Conservation (phyloP, 2,888 invertebrate species). For the Drosophila paranaensis region DNA sequence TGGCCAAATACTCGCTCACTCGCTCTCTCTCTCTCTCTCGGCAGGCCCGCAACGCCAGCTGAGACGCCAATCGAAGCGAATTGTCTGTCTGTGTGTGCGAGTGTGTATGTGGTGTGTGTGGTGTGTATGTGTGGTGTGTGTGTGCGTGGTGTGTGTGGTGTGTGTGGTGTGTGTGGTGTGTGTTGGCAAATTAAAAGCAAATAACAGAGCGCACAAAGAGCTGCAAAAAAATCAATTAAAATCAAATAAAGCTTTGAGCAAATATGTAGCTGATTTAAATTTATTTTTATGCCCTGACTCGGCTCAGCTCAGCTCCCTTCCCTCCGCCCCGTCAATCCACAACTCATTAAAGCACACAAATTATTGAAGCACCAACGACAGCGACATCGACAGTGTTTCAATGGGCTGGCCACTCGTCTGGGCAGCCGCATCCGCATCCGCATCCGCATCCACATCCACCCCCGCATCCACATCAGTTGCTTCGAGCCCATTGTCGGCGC, state of each 20-base stretch:
- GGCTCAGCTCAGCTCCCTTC: neutral
- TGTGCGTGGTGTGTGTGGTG: constrained; percentile 32
- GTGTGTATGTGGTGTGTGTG: constrained; percentile 32
- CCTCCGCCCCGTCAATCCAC: neutral
- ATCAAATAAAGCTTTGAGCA: constrained; percentile 78
- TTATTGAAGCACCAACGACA: constrained; percentile 16
- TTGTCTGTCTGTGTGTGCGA: constrained; percentile 18
- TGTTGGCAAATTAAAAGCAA: constrained; percentile 73
- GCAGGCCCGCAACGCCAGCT: constrained; percentile 30
- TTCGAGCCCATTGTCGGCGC: constrained; percentile 32
- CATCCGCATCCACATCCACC: constrained; percentile 30
- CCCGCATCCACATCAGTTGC: constrained; percentile 18
- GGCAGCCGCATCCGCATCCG: constrained; percentile 24
- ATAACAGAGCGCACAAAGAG: constrained; percentile 42
- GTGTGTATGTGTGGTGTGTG: too few species aligned
- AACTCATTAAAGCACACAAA: constrained; percentile 52
- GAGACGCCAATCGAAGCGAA: constrained; percentile 52
- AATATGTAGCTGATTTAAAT: constrained; percentile 76
- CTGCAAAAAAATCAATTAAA: constrained; percentile 68
- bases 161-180: constrained; percentile 35
- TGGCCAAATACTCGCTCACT: constrained; percentile 53
- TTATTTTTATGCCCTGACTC: constrained; percentile 52
- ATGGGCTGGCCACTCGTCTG: constrained; percentile 50
- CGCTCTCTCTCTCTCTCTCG: neutral
- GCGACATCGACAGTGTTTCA: constrained; percentile 54